A percentile compares a stretch with the other conserved stretches of the same genome.
Evolutionary conservation across 2,888 invertebrate species (phyloP).

Genomic region (Hoplodrina blanda): DNA sequence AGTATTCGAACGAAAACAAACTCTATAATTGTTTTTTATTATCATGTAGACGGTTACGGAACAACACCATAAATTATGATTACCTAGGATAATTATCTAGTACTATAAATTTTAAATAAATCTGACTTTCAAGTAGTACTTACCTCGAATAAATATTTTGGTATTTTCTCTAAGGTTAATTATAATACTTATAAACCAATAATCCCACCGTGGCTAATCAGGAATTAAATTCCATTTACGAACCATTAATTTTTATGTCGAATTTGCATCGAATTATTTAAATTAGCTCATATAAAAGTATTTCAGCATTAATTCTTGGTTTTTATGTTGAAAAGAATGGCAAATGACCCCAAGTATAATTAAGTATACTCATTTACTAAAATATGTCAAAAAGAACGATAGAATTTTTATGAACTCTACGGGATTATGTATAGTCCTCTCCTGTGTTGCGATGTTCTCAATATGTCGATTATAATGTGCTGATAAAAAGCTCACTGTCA

Average conservation of each 20-base stretch:
- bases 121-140: constrained; percentile 51
- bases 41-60: constrained; percentile 1
- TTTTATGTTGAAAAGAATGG: constrained; percentile 57
- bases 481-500: constrained; percentile 63
- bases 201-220: constrained; percentile 60
- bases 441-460: constrained; percentile 50
- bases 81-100: constrained; percentile 20
- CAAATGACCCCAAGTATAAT: constrained; percentile 51
- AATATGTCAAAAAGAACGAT: constrained; percentile 32
- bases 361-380: constrained; percentile 48
- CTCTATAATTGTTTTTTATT: constrained; percentile 3
- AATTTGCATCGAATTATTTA: constrained; percentile 65
- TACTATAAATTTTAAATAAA: constrained; percentile 41
- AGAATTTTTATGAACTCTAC: constrained; percentile 36
- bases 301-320: constrained; percentile 53
- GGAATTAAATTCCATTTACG: constrained; percentile 59
- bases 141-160: constrained; percentile 41
- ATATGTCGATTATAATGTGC: constrained; percentile 65
- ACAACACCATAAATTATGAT: constrained; percentile 36
- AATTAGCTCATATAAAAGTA: constrained; percentile 56
- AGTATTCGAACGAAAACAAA: constrained; percentile 19
- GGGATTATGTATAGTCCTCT: constrained; percentile 30
- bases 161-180: constrained; percentile 49
- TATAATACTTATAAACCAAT: constrained; percentile 51
- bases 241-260: constrained; percentile 65